Evolutionary conservation across 2,888 invertebrate genomes (phyloP).

Genomic region (Bellardia pandia): DNA sequence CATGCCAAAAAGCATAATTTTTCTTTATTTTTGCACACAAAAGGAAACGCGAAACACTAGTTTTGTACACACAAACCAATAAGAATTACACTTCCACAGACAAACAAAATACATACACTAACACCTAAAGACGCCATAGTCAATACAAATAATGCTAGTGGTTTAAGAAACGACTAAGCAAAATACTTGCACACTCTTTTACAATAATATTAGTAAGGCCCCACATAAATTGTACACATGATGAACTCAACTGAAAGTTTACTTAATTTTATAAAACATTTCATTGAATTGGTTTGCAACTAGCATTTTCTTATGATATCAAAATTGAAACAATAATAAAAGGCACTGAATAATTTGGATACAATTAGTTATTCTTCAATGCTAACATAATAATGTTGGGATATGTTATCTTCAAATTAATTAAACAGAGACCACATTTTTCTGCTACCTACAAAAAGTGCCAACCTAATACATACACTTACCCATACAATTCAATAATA

Average conservation of each 20-base stretch:
- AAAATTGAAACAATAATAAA: no score
- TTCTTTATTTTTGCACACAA: neutral
- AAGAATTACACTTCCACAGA: neutral
- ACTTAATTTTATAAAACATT: no score
- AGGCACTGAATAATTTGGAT: no score
- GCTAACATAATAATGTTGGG: no score
- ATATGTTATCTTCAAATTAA: no score
- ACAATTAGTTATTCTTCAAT: no score
- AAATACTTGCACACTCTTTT: neutral
- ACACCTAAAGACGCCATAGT: conserved; percentile 52
- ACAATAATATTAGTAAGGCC: no score
- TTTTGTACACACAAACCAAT: neutral
- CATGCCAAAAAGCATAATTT: conserved; percentile 74
- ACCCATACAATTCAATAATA: conserved; percentile 47
- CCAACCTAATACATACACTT: neutral
- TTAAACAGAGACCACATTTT: no score
- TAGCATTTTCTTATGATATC: no score
- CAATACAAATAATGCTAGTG: neutral
- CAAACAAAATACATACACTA: conserved; percentile 52
- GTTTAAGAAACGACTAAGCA: conserved; percentile 26
- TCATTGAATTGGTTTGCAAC: no score
- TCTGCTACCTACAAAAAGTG: neutral
- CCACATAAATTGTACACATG: no score
- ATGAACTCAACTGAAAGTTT: no score
- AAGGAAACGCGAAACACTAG: neutral